Conservation (phyloP, 2,888 invertebrate species). For the Agrotis puta region DNA sequence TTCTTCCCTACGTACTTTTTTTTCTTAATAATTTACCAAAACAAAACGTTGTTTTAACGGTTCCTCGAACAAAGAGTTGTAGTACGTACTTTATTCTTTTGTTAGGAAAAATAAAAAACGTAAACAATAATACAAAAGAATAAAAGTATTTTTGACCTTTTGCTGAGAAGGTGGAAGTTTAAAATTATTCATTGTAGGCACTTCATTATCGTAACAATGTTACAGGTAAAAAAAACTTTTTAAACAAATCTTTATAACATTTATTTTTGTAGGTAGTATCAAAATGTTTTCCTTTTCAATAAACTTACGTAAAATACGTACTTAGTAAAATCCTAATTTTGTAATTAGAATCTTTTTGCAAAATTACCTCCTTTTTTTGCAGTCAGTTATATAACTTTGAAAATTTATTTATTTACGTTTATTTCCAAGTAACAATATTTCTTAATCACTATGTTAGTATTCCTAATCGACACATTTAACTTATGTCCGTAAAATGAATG, state of each 20-base stretch:
- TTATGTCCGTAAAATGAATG: too few relatives aligned
- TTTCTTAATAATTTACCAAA: slow-evolving; percentile 10
- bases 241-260: slow-evolving; percentile 33
- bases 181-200: slow-evolving; percentile 57
- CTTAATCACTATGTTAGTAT: too few relatives aligned
- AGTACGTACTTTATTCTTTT: slow-evolving; percentile 39
- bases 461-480: too few relatives aligned
- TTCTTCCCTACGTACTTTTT: slow-evolving; percentile 1
- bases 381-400: too few relatives aligned
- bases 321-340: slow-evolving; percentile 9
- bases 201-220: slow-evolving; percentile 48
- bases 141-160: slow-evolving; percentile 35
- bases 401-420: too few relatives aligned
- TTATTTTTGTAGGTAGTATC: slow-evolving; percentile 34
- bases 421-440: too few relatives aligned
- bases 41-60: slow-evolving; percentile 24
- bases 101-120: slow-evolving; percentile 35
- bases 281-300: slow-evolving; percentile 21
- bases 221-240: slow-evolving; percentile 26
- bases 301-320: background rate
- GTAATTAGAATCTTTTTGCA: slow-evolving; percentile 17
- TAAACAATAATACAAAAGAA: slow-evolving; percentile 35
- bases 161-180: slow-evolving; percentile 39
- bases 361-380: background rate
- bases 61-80: slow-evolving; percentile 29